These are phyloP conservation scores for Gallirallus australis DNA, from an alignment of 2,797 vertebrate species.

Conservation along the genomic window DNA sequence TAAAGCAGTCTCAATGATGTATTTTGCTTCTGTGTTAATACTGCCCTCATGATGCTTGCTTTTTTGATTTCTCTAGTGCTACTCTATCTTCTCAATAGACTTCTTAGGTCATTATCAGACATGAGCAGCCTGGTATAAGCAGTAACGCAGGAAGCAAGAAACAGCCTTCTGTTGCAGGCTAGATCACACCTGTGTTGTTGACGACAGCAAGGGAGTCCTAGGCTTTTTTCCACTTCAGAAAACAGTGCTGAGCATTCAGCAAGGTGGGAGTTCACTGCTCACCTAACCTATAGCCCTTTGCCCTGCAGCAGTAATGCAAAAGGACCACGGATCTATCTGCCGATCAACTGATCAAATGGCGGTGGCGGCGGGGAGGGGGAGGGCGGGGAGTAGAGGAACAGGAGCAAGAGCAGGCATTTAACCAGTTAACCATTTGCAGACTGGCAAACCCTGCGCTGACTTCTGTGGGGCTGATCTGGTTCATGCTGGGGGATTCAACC, in stretches of 20 bases:
- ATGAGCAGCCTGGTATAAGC: not conserved
- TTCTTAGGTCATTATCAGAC: not conserved
- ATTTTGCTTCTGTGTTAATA: not conserved
- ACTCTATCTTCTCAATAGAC: not conserved
- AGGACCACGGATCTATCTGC: not conserved
- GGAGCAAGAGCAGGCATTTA: not conserved
- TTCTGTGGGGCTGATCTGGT: not conserved
- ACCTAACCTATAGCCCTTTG: not conserved
- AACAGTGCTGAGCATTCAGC: not conserved
- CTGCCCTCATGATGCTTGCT: not conserved
- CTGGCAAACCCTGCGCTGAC: not conserved
- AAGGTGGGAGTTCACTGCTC: not conserved
- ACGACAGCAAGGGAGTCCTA: not conserved
- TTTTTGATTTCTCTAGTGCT: not conserved
- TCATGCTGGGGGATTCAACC: accelerated
- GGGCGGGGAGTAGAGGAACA: no score
- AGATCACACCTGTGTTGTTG: not conserved
- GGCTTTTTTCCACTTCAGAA: not conserved
- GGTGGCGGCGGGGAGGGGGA: no score
- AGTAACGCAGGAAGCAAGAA: not conserved
- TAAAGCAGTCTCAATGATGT: not conserved
- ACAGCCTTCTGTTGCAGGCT: not conserved
- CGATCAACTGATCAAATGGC: not conserved
- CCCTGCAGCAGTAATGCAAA: not conserved
- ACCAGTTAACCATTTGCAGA: not conserved